Percentiles rank a stretch among this genome's conserved stretches.
Conservation (phyloP, 2,113 vertebrate genomes). For the Misgurnus mizolepis region DNA sequence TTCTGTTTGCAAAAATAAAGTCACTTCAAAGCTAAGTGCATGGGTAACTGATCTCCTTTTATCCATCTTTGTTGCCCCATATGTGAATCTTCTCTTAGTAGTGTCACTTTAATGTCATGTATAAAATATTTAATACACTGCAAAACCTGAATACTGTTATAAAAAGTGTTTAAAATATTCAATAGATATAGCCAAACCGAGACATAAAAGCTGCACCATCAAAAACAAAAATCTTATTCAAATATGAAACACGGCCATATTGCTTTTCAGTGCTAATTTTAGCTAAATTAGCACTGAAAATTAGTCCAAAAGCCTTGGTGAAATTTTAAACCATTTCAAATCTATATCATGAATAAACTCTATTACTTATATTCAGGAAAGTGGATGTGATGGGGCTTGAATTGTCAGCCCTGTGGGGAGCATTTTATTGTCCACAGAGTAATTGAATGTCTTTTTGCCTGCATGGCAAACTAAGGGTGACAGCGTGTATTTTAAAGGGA, state of each 20-base stretch:
- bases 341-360: not conserved
- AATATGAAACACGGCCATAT: not conserved
- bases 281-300: no score
- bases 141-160: conserved; percentile 33
- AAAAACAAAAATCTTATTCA: not conserved
- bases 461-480: conserved; percentile 31
- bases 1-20: not conserved
- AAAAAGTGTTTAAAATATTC: not conserved
- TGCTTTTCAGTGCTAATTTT: not conserved
- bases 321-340: not conserved
- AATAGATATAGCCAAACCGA: not conserved
- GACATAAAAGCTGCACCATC: not conserved
- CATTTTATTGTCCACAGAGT: conserved; percentile 33
- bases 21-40: not conserved
- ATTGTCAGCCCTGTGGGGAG: not conserved
- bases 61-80: not conserved
- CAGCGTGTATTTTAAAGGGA: conserved; percentile 38
- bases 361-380: not conserved
- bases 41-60: not conserved
- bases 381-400: conserved; percentile 12
- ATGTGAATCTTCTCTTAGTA: conserved; percentile 26
- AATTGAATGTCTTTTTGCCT: conserved; percentile 45
- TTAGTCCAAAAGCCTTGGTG: not conserved
- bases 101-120: conserved; percentile 49
- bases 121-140: conserved; percentile 49